Evolutionary conservation across 1,140 invertebrate species (phyloP), one percentile per base, ranked within the genome.

Genomic region (Heliconius melpomene): DNA sequence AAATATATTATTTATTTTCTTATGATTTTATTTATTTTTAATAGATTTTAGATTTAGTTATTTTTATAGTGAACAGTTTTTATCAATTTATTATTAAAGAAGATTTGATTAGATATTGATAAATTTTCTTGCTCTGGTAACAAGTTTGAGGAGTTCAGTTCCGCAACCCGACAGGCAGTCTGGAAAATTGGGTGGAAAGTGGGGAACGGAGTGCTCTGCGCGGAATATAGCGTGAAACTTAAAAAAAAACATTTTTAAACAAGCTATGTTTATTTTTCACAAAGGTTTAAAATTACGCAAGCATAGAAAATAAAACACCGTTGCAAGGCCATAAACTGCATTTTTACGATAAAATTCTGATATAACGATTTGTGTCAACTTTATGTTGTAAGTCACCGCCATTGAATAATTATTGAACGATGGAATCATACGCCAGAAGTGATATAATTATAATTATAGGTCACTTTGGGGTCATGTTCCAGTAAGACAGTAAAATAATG

Each of bases 321-420:
- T 66, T 26, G 60, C 60, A 66, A 66, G 11, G 26, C 60, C 13
- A 66, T 66, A 66, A 66, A 66, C 23, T 66, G 60, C 26, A 66
- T 29, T 66, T 26, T 29, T 29, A 29, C 60, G 60, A 66, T 66
- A 66, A 66, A 26, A 66, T 29, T 26, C 23, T 29, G 29, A 16
- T n/a, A 9, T 66, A 29, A 16, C n/a, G 23, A 13, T 29, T 60
- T 26, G 8, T 66, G 11, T 66, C 16, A 66, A 66, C 11, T 66
- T 66, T 66, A 66, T 29, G 23, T 26, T 66, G 11, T 9, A 60
- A 60, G 26, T 57, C 54, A 57, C 60, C 7, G 7, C 57, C 23
- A 29, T 66, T 66, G 26, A 66, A 26, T 66, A 46, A 46, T 29
- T 16, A 66, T 66, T 66, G 60, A 66, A 18, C 11, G 26, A 60